A percentile compares a stretch with the other conserved stretches of the same genome.
Conservation (phyloP, 2,113 vertebrate species). For the Dermatemys mawii region DNA sequence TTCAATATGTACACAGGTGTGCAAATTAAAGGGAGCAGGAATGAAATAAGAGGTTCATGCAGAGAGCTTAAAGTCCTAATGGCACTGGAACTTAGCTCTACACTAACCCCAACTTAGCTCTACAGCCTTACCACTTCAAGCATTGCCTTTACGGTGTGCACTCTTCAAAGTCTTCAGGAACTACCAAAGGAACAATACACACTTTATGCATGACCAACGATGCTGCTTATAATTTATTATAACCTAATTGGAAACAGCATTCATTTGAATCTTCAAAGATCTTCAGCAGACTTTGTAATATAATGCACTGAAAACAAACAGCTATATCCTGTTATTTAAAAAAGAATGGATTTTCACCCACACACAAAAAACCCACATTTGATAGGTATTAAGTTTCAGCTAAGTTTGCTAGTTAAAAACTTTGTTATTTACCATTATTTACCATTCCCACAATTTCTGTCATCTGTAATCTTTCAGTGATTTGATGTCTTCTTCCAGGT, state of each 20-base stretch:
- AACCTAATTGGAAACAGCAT: not conserved
- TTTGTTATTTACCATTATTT: too few relatives aligned
- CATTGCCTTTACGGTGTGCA: not conserved
- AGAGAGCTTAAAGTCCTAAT: not conserved
- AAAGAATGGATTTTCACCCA: not conserved
- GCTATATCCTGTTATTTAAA: not conserved
- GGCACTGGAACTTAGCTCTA: too few relatives aligned
- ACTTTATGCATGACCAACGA: too few relatives aligned
- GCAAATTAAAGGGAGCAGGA: not conserved
- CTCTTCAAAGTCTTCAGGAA: not conserved
- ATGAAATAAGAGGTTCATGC: not conserved
- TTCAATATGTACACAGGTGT: not conserved
- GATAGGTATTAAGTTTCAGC: not conserved
- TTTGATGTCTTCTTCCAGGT: too few relatives aligned
- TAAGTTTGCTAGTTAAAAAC: not conserved
- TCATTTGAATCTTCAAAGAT: not conserved
- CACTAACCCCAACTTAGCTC: fast-evolving
- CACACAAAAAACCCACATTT: not conserved
- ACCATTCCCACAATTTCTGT: too few relatives aligned
- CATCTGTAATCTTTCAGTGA: too few relatives aligned
- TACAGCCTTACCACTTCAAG: not conserved
- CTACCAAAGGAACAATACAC: not conserved
- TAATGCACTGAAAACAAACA: not conserved
- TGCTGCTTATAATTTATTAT: not conserved
- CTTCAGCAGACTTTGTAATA: not conserved